These are phyloP conservation scores for Psittacula echo DNA, from an alignment of 2,797 vertebrate species.

Conservation along the genomic window DNA sequence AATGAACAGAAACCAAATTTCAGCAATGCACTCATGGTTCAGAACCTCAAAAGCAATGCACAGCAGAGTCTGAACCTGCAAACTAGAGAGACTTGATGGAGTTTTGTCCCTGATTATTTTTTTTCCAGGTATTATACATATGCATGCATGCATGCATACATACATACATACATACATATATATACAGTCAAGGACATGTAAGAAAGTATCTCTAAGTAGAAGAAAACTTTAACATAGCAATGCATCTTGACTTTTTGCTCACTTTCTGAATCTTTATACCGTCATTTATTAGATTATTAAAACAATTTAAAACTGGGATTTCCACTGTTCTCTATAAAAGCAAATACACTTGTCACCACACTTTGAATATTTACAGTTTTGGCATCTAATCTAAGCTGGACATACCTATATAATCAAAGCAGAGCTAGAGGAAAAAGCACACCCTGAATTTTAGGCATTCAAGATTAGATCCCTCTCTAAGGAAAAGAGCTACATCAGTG, in stretches of 20 bases:
- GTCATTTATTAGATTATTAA: neutral
- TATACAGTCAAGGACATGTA: neutral
- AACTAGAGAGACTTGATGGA: neutral
- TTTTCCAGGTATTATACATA: neutral
- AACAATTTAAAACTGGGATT: neutral
- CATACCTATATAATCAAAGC: neutral
- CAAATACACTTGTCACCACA: neutral
- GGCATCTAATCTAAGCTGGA: neutral
- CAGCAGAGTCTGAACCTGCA: neutral
- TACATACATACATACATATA: neutral
- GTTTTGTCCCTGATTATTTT: neutral
- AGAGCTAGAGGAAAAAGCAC: neutral
- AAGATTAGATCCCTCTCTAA: neutral
- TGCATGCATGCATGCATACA: neutral
- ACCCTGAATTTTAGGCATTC: neutral
- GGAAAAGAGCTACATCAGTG: neutral
- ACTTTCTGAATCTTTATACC: neutral
- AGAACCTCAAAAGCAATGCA: neutral
- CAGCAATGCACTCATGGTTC: neutral
- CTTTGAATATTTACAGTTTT: neutral
- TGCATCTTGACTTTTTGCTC: neutral
- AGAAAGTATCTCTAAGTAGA: neutral
- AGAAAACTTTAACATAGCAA: neutral
- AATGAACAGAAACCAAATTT: neutral
- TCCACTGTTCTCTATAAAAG: neutral